Base-by-base conservation (phyloP, 2,888 invertebrate genomes). In the Aleiodes testaceus region DNA sequence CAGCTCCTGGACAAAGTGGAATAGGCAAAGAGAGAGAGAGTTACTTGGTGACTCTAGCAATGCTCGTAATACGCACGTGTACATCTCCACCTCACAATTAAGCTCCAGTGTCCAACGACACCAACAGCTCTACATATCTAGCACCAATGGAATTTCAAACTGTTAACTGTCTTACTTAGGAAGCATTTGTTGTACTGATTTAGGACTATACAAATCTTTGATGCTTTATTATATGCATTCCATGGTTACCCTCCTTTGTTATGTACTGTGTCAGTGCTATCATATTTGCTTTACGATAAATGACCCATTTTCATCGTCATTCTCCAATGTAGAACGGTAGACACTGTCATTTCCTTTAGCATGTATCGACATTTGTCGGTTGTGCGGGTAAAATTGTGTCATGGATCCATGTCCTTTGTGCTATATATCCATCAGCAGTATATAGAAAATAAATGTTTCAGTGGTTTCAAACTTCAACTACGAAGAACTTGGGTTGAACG, bases 141-240 rank as follows among this genome's bases (percentile, higher is more conserved):
- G 5, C 9, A 26, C 14, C 26, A 14, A 12, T 53, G 53, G 11
- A 26, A 53, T n/a, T n/a, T n/a, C n/a, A n/a, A n/a, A n/a, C n/a
- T 26, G 22, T 18, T 53, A n/a, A 59, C 61, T 69, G 55, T 64
- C 70, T 70, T 66, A 70, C 61, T 70, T 70, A 70, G 44, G 14
- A 44, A 69, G 49, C 65, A 70, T 66, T 70, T 36, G 69, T 53
- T 47, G 36, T 36, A 1, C 66, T 70, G 70, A 70, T 70, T 70
- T 70, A 70, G 59, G 22, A 44, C 44, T 20, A 42, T 66, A 44
- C 70, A 66, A 66, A 42, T 44, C 45, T 26, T 26, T 20, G 7
- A 14, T 22, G 59, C 47, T 30, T 18, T 55, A 18, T 20, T 63
- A 44, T 44, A 53, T 55, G 12, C 45, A 49, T 26, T 47, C 14